Conservation (phyloP, 2,797 vertebrate genomes). For the Spondyliosoma cantharus region DNA sequence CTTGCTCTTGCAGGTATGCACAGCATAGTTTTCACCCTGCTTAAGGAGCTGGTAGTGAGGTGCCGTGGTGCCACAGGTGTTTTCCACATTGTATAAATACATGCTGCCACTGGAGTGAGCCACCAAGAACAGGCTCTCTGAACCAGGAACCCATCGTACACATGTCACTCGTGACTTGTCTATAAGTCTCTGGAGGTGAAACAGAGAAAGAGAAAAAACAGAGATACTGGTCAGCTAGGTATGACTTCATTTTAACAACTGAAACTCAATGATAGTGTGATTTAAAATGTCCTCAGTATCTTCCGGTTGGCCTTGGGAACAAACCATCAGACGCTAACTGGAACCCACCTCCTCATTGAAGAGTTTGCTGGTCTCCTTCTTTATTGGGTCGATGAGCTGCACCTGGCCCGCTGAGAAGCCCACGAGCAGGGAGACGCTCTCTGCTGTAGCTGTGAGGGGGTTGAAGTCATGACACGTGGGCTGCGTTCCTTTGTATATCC, state of each 20-base stretch:
- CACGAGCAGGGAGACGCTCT: constrained; percentile 97
- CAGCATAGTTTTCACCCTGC: constrained; percentile 94
- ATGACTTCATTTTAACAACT: background rate
- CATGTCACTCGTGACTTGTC: constrained; percentile 99
- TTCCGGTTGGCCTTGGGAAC: background rate
- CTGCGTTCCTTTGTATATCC: constrained; percentile 99
- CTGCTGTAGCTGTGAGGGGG: constrained; percentile 96
- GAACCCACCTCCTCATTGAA: constrained; percentile 98
- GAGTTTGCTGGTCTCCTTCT: constrained; percentile 99
- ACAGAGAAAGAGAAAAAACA: background rate
- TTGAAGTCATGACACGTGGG: constrained; percentile 99
- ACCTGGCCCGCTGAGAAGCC: constrained; percentile 99
- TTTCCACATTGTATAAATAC: constrained; percentile 99
- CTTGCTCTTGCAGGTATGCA: constrained; percentile 98
- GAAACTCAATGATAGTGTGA: background rate
- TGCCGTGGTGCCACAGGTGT: constrained; percentile 94
- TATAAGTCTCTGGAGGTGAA: constrained; percentile 91
- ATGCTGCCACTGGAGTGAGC: constrained; percentile 97
- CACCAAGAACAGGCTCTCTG: constrained; percentile 98
- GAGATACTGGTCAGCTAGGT: constrained; percentile 15
- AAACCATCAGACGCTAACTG: constrained; percentile 40
- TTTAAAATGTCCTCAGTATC: background rate
- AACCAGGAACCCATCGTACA: constrained; percentile 99
- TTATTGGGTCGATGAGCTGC: constrained; percentile 99
- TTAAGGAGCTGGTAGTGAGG: constrained; percentile 99